A percentile compares a stretch with the other conserved stretches of the same genome.
These are phyloP conservation scores for Peromyscus maniculatus DNA, from an alignment of 2,113 vertebrate species.

Conservation along the genomic window DNA sequence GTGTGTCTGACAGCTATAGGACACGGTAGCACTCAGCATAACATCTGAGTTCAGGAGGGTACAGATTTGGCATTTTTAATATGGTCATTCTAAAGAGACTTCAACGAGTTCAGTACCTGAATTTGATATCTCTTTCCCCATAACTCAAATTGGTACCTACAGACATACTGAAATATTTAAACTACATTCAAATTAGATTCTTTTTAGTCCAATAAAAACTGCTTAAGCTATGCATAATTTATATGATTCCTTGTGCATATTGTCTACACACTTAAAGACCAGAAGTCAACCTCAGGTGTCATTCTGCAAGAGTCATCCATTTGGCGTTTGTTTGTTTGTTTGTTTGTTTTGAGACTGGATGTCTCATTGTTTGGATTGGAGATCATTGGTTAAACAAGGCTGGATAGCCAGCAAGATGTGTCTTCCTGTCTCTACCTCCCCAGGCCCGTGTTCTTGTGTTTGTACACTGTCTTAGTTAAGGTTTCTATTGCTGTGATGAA, in stretches of 20 bases:
- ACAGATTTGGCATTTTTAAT: neutral
- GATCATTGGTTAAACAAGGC: neutral
- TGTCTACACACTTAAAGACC: neutral
- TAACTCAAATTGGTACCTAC: neutral
- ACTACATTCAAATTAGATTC: neutral
- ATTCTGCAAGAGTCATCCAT: neutral
- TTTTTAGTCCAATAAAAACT: neutral
- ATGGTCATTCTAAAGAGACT: slow-evolving; percentile 3
- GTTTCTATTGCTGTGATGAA: neutral
- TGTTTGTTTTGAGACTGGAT: neutral
- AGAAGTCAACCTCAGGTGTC: neutral
- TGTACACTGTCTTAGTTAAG: neutral
- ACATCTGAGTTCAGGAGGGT: neutral
- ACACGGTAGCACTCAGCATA: neutral
- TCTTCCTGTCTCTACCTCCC: neutral
- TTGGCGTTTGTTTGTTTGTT: no score
- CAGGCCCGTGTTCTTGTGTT: neutral
- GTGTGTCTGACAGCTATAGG: neutral
- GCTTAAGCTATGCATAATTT: neutral
- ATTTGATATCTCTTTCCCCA: neutral
- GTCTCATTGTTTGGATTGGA: neutral
- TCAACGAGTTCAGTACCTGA: neutral
- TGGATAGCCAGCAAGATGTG: no score
- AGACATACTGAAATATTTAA: slow-evolving; percentile 21
- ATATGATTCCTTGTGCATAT: neutral